Percentiles rank a stretch among this genome's conserved stretches.
These are phyloP conservation scores for Hypotaenidia philippensis DNA, from an alignment of 2,797 vertebrate species.

Conservation along the genomic window DNA sequence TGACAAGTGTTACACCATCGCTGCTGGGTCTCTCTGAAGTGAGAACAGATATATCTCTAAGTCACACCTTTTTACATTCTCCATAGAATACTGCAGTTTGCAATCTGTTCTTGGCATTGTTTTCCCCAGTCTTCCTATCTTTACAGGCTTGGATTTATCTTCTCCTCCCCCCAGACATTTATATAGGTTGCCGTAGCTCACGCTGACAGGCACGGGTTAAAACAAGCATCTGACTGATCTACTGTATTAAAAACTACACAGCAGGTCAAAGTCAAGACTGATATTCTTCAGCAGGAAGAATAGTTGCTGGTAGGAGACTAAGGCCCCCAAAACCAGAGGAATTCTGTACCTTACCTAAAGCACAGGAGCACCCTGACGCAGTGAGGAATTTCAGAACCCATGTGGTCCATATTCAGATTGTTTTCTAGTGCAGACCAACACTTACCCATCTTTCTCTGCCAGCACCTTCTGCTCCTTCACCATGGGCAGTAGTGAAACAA, in stretches of 20 bases:
- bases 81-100: not conserved
- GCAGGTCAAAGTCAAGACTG: not conserved
- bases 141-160: not conserved
- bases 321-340: not conserved
- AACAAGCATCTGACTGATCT: not conserved
- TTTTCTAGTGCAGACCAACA: not conserved
- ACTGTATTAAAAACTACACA: not conserved
- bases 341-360: not conserved
- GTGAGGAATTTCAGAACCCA: not conserved
- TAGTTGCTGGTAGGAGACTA: not conserved
- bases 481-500: slow-evolving; percentile 91
- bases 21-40: slow-evolving; percentile 86
- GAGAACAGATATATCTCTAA: not conserved
- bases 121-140: not conserved
- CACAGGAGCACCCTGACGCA: not conserved
- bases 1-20: slow-evolving; percentile 94
- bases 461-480: slow-evolving; percentile 87
- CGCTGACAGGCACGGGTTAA: not conserved
- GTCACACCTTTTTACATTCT: not conserved
- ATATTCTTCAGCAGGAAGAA: not conserved
- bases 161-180: not conserved
- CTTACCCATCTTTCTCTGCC: slow-evolving; percentile 85
- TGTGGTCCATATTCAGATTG: not conserved
- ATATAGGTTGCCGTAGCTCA: not conserved
- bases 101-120: not conserved